These are phyloP conservation scores for Esox masquinongy DNA, from an alignment of 2,797 vertebrate species.

Conservation along the genomic window DNA sequence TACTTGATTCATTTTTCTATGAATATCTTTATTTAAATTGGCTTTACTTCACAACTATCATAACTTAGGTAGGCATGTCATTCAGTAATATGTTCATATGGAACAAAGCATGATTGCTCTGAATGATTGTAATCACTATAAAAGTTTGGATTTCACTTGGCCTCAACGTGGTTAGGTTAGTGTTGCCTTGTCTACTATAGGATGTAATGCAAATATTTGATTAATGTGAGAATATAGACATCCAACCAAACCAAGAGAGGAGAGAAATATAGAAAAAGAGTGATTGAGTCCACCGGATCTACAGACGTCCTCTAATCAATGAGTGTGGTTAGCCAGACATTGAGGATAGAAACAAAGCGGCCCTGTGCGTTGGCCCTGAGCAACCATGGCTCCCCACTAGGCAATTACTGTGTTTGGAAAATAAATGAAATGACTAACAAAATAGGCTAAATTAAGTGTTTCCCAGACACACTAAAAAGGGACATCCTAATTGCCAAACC, in stretches of 20 bases:
- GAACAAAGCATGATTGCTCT: not conserved
- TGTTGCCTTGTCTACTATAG: not conserved
- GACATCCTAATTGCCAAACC: conserved; percentile 69
- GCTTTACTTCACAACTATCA: not conserved
- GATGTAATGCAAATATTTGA: not conserved
- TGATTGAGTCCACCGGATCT: not conserved
- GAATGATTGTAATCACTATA: not conserved
- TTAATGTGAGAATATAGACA: not conserved
- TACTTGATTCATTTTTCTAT: not conserved
- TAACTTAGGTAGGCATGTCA: not conserved
- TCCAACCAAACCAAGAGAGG: not conserved
- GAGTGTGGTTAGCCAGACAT: conserved; percentile 5
- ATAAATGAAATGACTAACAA: conserved; percentile 74
- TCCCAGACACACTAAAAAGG: conserved; percentile 58
- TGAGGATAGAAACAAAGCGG: conserved; percentile 39
- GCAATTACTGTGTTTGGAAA: conserved; percentile 74
- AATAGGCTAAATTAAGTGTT: conserved; percentile 77
- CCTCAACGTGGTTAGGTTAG: not conserved
- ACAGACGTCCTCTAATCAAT: conserved; percentile 34
- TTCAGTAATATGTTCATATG: not conserved
- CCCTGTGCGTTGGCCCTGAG: conserved; percentile 9
- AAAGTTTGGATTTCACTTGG: not conserved
- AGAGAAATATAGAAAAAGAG: conserved; percentile 3
- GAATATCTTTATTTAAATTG: not conserved
- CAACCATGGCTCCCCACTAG: conserved; percentile 56